Evolutionary conservation across 1,140 invertebrate species (phyloP), one percentile per base, ranked within the genome.

Genomic region (Sminthurides bifidus): DNA sequence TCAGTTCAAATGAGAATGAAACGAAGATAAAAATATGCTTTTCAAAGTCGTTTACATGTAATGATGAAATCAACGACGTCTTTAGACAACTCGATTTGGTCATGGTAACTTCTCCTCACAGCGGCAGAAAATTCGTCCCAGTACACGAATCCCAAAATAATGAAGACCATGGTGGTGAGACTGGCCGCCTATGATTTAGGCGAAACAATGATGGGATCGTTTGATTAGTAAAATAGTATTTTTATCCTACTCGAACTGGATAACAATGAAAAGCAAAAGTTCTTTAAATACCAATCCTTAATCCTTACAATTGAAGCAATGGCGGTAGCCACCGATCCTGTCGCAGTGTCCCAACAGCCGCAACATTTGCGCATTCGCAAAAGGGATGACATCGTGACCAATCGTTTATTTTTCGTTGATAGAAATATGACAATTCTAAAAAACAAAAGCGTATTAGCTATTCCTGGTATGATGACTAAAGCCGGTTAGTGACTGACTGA

Each of bases 331-430:
- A 59, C 45, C 4, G 56, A 57, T 19, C 63, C 63, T 35, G 58
- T 58, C 1, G 53, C 59, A 6, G 63, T 65, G 48, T 61, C 55
- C 54, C 61, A 43, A 33, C 63, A 65, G 19, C 31, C 45, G 52
- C 63, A 65, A 59, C 63, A 65, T 17, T 41, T 56, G 26, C 51
- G 43, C 59, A 65, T 65, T 23, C 51, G 40, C 14, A 55, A 31
- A 23, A 48, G 12, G 17, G 58, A 60, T 23, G 58, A 51, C 52
- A 60, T 58, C n/a, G n/a, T n/a, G n/a, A n/a, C n/a, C n/a, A n/a
- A n/a, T n/a, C n/a, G n/a, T 51, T 58, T 48, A 3, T 27, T 14
- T 23, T 14, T 17, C 23, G 3, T 31, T 15, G 41, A 30, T n/a
- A n/a, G n/a, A n/a, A n/a, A n/a, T n/a, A n/a, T n/a, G n/a, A n/a